These are phyloP conservation scores for Thamnaconus septentrionalis DNA, from an alignment of 2,113 vertebrate species.

Conservation along the genomic window DNA sequence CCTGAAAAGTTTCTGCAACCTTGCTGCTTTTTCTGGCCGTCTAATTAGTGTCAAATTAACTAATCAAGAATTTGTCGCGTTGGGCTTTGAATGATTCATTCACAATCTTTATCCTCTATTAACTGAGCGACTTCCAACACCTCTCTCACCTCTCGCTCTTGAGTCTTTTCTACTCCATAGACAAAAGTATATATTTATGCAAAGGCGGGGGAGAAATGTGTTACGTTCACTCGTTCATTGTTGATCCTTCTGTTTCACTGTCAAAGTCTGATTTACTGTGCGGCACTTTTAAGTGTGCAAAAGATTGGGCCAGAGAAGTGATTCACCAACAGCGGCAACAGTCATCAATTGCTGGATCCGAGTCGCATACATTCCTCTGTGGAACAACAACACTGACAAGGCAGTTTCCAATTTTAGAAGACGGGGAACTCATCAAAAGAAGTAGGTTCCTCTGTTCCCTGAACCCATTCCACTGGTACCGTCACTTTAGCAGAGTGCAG, in stretches of 20 bases:
- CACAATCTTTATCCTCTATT: no score
- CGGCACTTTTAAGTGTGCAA: conserved; percentile 6
- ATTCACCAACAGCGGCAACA: conserved; percentile 8
- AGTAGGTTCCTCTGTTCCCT: conserved; percentile 25
- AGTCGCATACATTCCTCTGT: conserved; percentile 21
- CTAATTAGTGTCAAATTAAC: no score
- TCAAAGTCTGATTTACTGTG: conserved; percentile 10
- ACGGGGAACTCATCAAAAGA: conserved; percentile 36
- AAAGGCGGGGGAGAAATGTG: no score
- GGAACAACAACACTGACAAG: conserved; percentile 34
- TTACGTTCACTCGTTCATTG: background rate
- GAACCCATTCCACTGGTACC: conserved; percentile 17
- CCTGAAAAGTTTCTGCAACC: no score
- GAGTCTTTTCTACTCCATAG: no score
- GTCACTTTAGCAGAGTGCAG: conserved; percentile 34
- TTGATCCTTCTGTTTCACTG: background rate
- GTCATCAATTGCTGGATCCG: conserved; percentile 7
- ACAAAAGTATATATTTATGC: no score
- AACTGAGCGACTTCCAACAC: no score
- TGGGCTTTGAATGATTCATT: no score
- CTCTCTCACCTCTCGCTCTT: no score
- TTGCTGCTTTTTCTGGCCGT: no score
- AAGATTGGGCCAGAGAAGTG: background rate
- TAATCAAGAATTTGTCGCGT: no score
- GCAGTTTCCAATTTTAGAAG: conserved; percentile 45